Evolutionary conservation across 2,797 vertebrate species (phyloP).

Genomic region (Phalanger gymnotis): DNA sequence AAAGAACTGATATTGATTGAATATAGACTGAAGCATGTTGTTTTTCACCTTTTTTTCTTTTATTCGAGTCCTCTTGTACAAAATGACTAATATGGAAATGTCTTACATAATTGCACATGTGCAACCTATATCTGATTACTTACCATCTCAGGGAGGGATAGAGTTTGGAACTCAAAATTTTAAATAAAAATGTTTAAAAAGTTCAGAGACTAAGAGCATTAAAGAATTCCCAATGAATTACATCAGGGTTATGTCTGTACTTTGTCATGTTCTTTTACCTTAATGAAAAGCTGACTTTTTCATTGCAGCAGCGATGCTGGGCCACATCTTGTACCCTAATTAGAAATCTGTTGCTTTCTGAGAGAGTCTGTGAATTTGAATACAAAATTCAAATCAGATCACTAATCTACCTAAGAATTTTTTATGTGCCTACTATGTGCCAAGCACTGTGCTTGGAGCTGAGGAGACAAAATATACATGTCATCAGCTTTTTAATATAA

Average conservation of each 20-base stretch:
- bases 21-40: background rate
- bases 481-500: background rate
- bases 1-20: background rate
- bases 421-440: background rate
- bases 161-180: background rate
- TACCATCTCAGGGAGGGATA: background rate
- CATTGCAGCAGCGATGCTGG: slow-evolving; percentile 85
- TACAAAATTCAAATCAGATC: slow-evolving; percentile 49
- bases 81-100: background rate
- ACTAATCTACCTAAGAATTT: background rate
- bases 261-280: slow-evolving; percentile 83
- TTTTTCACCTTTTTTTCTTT: background rate
- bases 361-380: slow-evolving; percentile 84
- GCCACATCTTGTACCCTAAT: slow-evolving; percentile 87
- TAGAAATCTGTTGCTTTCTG: slow-evolving; percentile 89
- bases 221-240: background rate
- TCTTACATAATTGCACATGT: background rate
- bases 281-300: slow-evolving; percentile 85
- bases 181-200: background rate
- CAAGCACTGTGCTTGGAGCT: background rate
- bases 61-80: background rate
- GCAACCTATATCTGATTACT: background rate
- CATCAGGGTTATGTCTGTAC: background rate
- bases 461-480: background rate
- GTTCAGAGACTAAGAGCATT: background rate